Conservation (phyloP, 1,140 invertebrate genomes). For the Nasonia longicornis region DNA sequence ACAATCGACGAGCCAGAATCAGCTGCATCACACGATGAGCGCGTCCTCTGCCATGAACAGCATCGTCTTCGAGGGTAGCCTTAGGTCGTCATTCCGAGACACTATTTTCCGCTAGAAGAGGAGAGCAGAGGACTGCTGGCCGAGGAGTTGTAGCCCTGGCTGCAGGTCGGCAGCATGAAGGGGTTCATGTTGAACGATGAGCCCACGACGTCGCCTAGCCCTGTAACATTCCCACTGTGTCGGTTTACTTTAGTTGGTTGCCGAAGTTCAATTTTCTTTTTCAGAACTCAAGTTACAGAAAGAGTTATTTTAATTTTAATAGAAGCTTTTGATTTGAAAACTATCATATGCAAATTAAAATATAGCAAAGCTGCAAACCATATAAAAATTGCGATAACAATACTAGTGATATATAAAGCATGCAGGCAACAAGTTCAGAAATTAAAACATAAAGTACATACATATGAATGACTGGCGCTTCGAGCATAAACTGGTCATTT, state of each 20-base stretch:
- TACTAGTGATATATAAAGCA: not conserved
- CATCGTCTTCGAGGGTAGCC: not conserved
- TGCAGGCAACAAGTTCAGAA: conserved; percentile 23
- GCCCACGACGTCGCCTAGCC: conserved; percentile 81
- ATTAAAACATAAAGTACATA: conserved; percentile 45
- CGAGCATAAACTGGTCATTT: conserved; percentile 23
- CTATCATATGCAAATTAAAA: not conserved
- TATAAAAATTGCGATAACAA: not conserved
- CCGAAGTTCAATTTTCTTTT: not conserved
- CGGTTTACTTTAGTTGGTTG: conserved; percentile 43
- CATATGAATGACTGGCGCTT: conserved; percentile 37
- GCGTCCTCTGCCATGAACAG: not conserved
- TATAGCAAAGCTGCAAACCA: conserved; percentile 15
- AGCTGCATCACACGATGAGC: not conserved
- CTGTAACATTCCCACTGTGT: conserved; percentile 68
- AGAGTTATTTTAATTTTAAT: not conserved
- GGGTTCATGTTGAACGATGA: conserved; percentile 91
- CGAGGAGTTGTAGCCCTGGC: conserved; percentile 78
- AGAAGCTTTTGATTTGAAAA: not conserved
- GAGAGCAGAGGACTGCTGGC: conserved; percentile 84
- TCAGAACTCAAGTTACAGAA: not conserved
- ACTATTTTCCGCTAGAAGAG: conserved; percentile 80
- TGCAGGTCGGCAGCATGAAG: conserved; percentile 90
- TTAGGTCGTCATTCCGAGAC: conserved; percentile 34
- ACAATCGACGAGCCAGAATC: not conserved